Evolutionary conservation across 2,113 vertebrate species (phyloP), one percentile per base, ranked within the genome.

Genomic region (Menura novaehollandiae): DNA sequence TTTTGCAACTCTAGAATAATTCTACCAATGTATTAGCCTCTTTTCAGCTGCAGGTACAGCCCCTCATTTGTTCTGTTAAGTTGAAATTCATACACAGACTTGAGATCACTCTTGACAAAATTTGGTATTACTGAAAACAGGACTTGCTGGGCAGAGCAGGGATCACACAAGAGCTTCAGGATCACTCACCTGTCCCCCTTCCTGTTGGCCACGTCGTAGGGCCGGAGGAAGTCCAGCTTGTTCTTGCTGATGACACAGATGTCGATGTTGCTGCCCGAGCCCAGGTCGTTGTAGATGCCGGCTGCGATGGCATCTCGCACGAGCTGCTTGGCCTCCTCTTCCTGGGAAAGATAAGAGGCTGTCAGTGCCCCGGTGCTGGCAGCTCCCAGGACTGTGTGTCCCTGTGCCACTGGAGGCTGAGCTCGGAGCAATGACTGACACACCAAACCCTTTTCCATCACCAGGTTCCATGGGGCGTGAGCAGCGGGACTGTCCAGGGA

Each of bases 191-290:
- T 99, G 47, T 99, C 98, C 2, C 99, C 99, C 97, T 99, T 99
- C 93, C 98, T 99, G 98, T 99, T 99, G 95, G 99, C 99, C 92
- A 98, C 97, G 0, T 99, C 98, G 2, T 98, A 99, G 0, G 99
- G 99, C 11, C 99, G 98, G 43, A 99, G 97, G 78, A 99, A 99
- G 64, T 99, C 99, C 98, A 99, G 88, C 77, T 99, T 99, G 94
- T 46, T 98, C 96, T 99, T 99, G 95, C 98, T 99, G 92, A 99
- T 99, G 32, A 99, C 99, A 2, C 99, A 99, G 68, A 99, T 95
- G 85, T 99, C 99, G 0, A 99, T 99, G 97, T 99, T 99, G 89
- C 99, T 99, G 91, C 99, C 99, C 0, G 99, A 99, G 88, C 99
- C 99, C 96, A 99, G 97, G 80, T 99, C 99, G 2, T 99, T 99